A percentile compares a stretch with the other conserved stretches of the same genome.
phyloP scores from a whole-genome alignment of 2,888 invertebrate genomes.

The Hypena proboscidalis region DNA sequence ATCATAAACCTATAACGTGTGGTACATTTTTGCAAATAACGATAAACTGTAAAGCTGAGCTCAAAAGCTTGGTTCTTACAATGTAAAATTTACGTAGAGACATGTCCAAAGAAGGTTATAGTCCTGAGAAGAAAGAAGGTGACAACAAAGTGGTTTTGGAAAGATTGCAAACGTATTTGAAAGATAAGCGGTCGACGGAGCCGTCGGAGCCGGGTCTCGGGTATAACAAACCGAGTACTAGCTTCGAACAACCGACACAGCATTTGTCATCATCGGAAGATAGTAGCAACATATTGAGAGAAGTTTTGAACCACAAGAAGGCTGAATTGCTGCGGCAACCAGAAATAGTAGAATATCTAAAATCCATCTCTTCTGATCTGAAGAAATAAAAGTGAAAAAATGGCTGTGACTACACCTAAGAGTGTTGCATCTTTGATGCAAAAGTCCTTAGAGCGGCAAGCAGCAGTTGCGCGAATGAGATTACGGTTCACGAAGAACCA shows the following conservation, averaged over 20 bases:
- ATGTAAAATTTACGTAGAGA: slow-evolving; percentile 54
- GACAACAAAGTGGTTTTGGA: slow-evolving; percentile 81
- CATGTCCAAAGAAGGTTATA: slow-evolving; percentile 83
- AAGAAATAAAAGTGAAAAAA: slow-evolving; percentile 73
- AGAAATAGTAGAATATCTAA: slow-evolving; percentile 74
- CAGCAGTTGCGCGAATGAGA: slow-evolving; percentile 67
- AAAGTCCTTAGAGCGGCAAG: slow-evolving; percentile 72
- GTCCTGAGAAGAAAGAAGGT: slow-evolving; percentile 77
- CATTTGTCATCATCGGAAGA: slow-evolving; percentile 61
- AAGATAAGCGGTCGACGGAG: slow-evolving; percentile 77
- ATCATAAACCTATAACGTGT: no score
- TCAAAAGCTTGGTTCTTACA: slow-evolving; percentile 7
- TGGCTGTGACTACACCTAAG: slow-evolving; percentile 73
- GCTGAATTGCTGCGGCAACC: slow-evolving; percentile 77
- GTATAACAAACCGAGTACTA: slow-evolving; percentile 73
- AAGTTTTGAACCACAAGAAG: slow-evolving; percentile 79
- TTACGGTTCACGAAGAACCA: slow-evolving; percentile 74
- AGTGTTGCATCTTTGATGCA: slow-evolving; percentile 76
- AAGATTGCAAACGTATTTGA: slow-evolving; percentile 76
- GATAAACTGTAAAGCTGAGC: neutral
- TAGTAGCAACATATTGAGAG: slow-evolving; percentile 72
- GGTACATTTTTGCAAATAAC: neutral
- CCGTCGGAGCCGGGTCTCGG: slow-evolving; percentile 55
- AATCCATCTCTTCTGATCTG: slow-evolving; percentile 70
- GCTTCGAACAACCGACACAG: slow-evolving; percentile 63